phyloP scores from a whole-genome alignment of 2,888 invertebrate species.

The Heliothis peltigera region DNA sequence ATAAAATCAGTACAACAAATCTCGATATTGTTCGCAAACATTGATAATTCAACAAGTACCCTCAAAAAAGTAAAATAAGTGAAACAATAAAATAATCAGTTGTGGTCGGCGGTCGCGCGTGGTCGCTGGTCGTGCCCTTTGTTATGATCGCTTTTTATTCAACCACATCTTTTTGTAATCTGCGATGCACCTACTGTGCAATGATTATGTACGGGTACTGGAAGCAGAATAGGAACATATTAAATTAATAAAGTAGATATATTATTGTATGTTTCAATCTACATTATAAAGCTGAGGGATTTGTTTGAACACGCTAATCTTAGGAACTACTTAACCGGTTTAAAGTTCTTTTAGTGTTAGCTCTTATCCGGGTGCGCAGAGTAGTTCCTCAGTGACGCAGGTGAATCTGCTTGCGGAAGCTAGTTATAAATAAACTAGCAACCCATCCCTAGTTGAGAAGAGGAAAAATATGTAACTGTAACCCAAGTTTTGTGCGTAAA shows the following conservation, averaged over 20 bases:
- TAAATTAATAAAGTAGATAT: slow-evolving; percentile 2
- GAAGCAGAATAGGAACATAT: slow-evolving; percentile 53
- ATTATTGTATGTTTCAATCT: no score
- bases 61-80: slow-evolving; percentile 45
- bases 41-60: slow-evolving; percentile 40
- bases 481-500: no score
- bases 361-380: no score
- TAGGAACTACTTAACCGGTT: no score
- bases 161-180: slow-evolving; percentile 80
- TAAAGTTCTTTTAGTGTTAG: no score
- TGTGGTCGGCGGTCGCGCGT: slow-evolving; percentile 51
- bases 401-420: no score
- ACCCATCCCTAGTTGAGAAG: no score
- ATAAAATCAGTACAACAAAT: neutral
- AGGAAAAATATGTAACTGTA: no score
- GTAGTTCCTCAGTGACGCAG: no score
- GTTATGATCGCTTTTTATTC: slow-evolving; percentile 79
- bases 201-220: slow-evolving; percentile 77
- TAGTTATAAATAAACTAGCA: no score
- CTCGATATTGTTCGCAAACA: slow-evolving; percentile 4
- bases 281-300: no score
- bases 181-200: slow-evolving; percentile 78
- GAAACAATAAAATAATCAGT: slow-evolving; percentile 78
- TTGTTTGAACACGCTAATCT: no score
- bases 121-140: slow-evolving; percentile 76